Evolutionary conservation across 2,797 vertebrate species (phyloP), one percentile per base, ranked within the genome.

Genomic region (Trachurus trachurus): DNA sequence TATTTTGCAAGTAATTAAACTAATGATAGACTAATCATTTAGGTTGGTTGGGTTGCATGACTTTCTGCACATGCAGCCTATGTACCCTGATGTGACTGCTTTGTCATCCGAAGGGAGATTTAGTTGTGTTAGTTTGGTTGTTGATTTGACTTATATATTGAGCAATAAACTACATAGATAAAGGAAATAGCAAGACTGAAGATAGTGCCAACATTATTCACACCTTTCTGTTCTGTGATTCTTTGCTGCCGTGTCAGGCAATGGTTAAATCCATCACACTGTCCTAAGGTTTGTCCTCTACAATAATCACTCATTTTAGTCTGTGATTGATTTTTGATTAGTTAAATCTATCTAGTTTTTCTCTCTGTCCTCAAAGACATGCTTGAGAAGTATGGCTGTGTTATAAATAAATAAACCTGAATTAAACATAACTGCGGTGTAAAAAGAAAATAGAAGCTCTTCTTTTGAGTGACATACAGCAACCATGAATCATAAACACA

Each of bases 291-390:
- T 59, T 52, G 34, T 61, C 61, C 57, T 82, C 64, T 65, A 37
- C 57, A 52, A n/a, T 72, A 80, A 67, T 76, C 19, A 15, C 68
- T 77, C 1, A 42, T 66, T 76, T 66, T 74, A 4, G 5, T 54
- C 26, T 11, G 12, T 8, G 2, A 59, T 79, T 64, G 40, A 81
- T 65, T 66, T 76, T 65, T 64, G 15, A 74, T 71, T 44, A 39
- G 39, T 34, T 59, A 37, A 2, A 49, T 74, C 15, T 11, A 50
- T 22, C 42, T 3, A 6, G 17, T 68, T 59, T 72, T 34, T 57
- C 56, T 57, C 56, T 44, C 26, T 64, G 4, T 69, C 26, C 26
- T 59, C 34, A 40, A 50, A 22, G 45, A 53, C n/a, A 39, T 12
- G 29, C 11, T 64, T 56, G 9, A 57, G 13, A 63, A 62, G 44